These are phyloP conservation scores for Petroica traversi DNA, from an alignment of 2,113 vertebrate species.

Conservation along the genomic window DNA sequence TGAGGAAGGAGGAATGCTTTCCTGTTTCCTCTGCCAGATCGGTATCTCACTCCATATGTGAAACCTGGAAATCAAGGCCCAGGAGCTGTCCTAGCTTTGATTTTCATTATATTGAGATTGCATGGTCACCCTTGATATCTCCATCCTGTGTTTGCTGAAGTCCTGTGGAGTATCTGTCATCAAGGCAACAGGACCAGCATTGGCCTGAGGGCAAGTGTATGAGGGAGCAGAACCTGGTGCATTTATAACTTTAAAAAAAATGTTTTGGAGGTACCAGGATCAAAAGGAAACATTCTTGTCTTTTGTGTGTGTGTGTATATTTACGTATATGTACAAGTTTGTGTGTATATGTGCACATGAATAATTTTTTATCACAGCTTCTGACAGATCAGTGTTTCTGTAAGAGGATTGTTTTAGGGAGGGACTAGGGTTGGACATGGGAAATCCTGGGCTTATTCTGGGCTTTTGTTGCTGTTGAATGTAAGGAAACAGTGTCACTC, in stretches of 20 bases:
- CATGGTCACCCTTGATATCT: not conserved
- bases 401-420: not conserved
- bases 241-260: not conserved
- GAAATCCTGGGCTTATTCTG: not conserved
- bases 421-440: not conserved
- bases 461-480: not conserved
- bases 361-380: not conserved
- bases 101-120: not conserved
- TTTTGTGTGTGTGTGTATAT: not conserved
- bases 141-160: not conserved
- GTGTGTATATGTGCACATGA: fast-evolving
- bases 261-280: not conserved
- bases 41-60: not conserved
- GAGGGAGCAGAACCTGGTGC: not conserved
- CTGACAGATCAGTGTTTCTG: not conserved
- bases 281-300: not conserved
- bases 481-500: not conserved
- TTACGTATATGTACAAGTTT: not conserved
- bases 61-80: constrained; percentile 12
- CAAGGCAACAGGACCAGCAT: not conserved
- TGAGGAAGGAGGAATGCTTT: not conserved
- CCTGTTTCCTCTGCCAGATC: constrained; percentile 25
- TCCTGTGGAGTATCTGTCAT: not conserved
- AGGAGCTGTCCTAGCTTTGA: not conserved
- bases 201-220: not conserved